Conservation (phyloP, 2,797 vertebrate genomes). For the Phoebastria nigripes region DNA sequence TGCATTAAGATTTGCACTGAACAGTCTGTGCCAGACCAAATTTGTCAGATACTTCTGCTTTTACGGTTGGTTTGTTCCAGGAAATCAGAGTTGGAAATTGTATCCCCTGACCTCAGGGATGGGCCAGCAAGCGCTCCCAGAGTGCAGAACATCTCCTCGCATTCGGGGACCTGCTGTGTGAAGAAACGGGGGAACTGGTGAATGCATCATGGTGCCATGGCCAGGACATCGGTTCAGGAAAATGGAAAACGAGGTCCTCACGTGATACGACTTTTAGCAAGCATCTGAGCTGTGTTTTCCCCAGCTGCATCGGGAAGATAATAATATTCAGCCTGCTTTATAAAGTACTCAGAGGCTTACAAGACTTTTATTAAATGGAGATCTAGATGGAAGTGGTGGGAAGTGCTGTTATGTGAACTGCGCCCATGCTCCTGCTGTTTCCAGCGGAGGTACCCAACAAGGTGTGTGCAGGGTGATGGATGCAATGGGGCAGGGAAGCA, state of each 20-base stretch:
- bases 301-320: not conserved
- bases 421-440: not conserved
- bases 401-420: not conserved
- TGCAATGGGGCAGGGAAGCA: not conserved
- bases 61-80: not conserved
- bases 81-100: not conserved
- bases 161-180: not conserved
- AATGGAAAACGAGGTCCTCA: not conserved
- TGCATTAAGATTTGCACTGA: slow-evolving; percentile 61
- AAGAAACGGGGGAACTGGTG: not conserved
- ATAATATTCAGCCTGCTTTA: not conserved
- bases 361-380: not conserved
- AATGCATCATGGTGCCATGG: not conserved
- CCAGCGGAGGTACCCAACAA: not conserved
- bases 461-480: accelerated
- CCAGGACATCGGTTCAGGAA: not conserved
- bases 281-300: not conserved
- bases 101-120: not conserved
- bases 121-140: not conserved
- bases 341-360: not conserved
- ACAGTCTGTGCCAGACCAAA: slow-evolving; percentile 55
- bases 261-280: not conserved
- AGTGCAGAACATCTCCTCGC: not conserved
- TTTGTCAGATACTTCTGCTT: slow-evolving; percentile 45
- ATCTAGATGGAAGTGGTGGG: not conserved